Base-by-base conservation (phyloP, 2,113 vertebrate genomes). In the Leptocoma aspasia region DNA sequence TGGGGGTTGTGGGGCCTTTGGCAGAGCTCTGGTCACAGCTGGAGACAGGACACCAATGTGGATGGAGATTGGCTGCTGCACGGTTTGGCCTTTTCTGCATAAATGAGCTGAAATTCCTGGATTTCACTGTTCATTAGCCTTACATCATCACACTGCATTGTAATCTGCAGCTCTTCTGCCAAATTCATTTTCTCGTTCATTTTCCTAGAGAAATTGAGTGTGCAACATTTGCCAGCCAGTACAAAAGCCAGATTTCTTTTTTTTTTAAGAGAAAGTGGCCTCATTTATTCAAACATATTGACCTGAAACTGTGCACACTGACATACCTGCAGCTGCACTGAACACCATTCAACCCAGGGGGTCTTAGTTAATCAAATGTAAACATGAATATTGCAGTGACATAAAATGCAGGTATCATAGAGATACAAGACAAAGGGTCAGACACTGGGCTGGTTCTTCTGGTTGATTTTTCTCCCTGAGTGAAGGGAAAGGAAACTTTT, bases 371-470 rank as follows among this genome's bases (percentile, higher is more conserved):
- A 86, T 89, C 79, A 83, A 30, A 86, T 81, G 72, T 81, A 89
- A 92, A 92, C 76, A 83, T 49, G 95, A 97, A 96, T 92, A 90
- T 89, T 94, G 89, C 91, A 93, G 68, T 17, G 90, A 52, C 86
- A 83, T 28, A 78, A 83, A 54, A 75, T 17, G 39, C 80, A 92
- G 94, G 80, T 92, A 63, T 44, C 69, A 26, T 41, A 27, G 30
- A 7, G 4, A 24, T 0, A 42, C 33, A 18, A 59, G 64, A 94
- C 60, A 81, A 86, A 90, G 73, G 86, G 75, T 60, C 59, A 65
- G 88, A 10, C 31, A 22, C 26, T 12, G 28, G 11, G 4, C 2
- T 73, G 63, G 18, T 56, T 70, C 68, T 63, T 70, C 80, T 66
- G 52, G 54, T 26, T 63, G 76, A 47, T 83, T 93, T 89, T 92